Evolutionary conservation across 1,140 invertebrate genomes (phyloP), one percentile per base, ranked within the genome.

Genomic region (Dolichoris vasculosae): DNA sequence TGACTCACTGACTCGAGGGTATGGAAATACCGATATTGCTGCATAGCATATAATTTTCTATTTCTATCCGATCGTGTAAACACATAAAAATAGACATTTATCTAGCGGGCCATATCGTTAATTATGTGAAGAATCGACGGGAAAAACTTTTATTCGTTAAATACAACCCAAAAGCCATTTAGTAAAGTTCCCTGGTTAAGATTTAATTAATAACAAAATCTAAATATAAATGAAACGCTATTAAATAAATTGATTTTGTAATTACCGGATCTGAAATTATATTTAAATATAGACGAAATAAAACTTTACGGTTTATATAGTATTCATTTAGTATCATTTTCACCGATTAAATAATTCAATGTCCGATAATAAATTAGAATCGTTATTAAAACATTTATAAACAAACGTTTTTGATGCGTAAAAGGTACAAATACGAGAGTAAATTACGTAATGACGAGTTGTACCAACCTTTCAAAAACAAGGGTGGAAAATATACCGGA

Each of bases 321-420:
- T 46, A 64, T 83, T 55, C 55, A 83, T 76, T 83, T 59, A 30
- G 17, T 32, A n/a, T 38, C 4, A 43, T 17, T 26, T 59, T 59
- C 51, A 30, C 7, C 48, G 38, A 76, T 83, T 76, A 46, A 76
- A 63, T 32, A 75, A 63, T 78, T 78, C 51, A 69, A 32, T 20
- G 30, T 46, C 26, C 32, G 23, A 55, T 84, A 84, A 84, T 69
- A 63, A 32, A 78, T 23, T 40, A 55, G 43, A 69, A 69, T 76
- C 20, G 9, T 84, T 84, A 84, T 23, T 78, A 32, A 84, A 78
- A 35, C 15, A 78, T 78, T 84, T 46, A 64, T 78, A 23, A 32
- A 8, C 4, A 26, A 17, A 46, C 2, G 30, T 20, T 30, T 20
- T 46, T 32, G 20, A 83, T 1, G 8, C 2, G 32, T 0, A n/a